phyloP scores from a whole-genome alignment of 2,113 vertebrate species.

The Crypturellus undulatus region DNA sequence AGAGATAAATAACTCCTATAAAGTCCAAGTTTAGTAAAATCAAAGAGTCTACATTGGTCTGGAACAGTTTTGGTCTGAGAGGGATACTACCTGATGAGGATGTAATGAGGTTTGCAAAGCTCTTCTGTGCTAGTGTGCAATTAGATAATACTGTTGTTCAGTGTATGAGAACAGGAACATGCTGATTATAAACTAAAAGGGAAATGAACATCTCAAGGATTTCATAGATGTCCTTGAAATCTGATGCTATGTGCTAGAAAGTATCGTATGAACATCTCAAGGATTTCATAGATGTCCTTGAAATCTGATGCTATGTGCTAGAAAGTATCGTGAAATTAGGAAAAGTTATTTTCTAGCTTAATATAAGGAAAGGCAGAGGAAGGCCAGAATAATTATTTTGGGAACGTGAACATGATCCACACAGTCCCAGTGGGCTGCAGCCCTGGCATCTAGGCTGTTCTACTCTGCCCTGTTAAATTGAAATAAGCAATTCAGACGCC shows the following conservation, averaged over 20 bases:
- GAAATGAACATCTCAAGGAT: not conserved
- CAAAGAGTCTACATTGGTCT: not conserved
- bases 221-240: not conserved
- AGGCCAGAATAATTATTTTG: constrained; percentile 7
- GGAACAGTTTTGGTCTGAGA: not conserved
- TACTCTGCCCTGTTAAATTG: constrained; percentile 49
- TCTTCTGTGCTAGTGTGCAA: not conserved
- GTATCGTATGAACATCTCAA: not conserved
- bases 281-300: not conserved
- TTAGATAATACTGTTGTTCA: not conserved
- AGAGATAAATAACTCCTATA: not conserved
- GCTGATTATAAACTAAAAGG: not conserved
- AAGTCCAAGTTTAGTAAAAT: not conserved
- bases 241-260: not conserved
- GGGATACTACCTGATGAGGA: not conserved
- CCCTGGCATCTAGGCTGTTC: constrained; percentile 13
- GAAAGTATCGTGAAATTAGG: constrained; percentile 10
- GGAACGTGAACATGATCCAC: not conserved
- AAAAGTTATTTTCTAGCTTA: not conserved
- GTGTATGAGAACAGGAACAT: not conserved
- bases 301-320: not conserved
- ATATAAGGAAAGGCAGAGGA: not conserved
- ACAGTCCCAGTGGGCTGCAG: not conserved
- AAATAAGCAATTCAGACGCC: constrained; percentile 46
- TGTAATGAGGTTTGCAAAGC: not conserved